Evolutionary conservation across 1,140 invertebrate genomes (phyloP), one percentile per base, ranked within the genome.

Genomic region (Araneus ventricosus): DNA sequence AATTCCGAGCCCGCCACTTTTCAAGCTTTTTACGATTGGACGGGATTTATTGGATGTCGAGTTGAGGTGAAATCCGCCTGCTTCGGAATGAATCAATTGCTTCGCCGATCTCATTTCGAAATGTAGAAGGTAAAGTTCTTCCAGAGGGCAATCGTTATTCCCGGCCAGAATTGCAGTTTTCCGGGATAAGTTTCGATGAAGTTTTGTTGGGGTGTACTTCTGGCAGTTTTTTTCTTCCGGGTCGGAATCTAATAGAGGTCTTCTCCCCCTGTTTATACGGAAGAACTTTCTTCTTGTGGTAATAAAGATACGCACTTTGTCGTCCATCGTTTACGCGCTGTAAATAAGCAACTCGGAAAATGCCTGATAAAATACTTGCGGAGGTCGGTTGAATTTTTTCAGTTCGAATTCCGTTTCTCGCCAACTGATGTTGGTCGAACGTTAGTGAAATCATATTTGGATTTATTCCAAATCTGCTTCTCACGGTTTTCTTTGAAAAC

Each of bases 31-130:
- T 59, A 61, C 85, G 85, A 87, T 61, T 61, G 85, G 85, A 30
- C 27, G 85, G 52, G 85, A 87, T 87, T 87, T 87, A 87, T 87
- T 87, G 85, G 85, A 87, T 87, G 85, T 87, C 37, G 85, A 37
- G 52, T 87, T 30, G 85, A 87, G 57, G 39, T 63, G 85, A 37
- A 87, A 34, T 45, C 85, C 85, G 20, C 27, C 30, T 87, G 52
- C 57, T 37, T 61, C 85, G 30, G 70, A 75, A 70, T 70, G 63
- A 70, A 70, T 70, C 63, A 70, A 70, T 70, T 70, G 63, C 63
- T 70, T 39, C 34, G 22, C 34, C 37, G 37, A 80, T 80, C 79
- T 80, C 79, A 80, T 80, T 80, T 80, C 79, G 79, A 41, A 80
- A 41, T 80, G 41, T 20, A 37, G 70, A 27, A 8, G 70, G 5